Percentiles rank a stretch among this genome's conserved stretches.
Conservation (phyloP, 2,113 vertebrate species). For the Falcunculus frontatus region DNA sequence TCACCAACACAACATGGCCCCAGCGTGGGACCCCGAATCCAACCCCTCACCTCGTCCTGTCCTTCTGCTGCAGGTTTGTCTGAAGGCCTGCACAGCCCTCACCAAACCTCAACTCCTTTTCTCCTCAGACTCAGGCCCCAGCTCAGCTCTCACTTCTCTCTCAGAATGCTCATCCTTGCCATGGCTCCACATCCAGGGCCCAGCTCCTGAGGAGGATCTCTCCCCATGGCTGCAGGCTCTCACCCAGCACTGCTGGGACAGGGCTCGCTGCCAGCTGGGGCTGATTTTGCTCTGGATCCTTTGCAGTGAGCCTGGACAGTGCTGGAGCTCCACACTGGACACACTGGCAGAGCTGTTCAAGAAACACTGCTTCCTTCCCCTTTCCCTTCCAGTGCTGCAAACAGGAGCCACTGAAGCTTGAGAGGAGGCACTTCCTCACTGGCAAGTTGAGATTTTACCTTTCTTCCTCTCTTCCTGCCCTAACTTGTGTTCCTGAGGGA, state of each 20-base stretch:
- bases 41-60: background rate
- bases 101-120: rapidly evolving
- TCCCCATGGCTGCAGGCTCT: rapidly evolving
- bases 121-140: background rate
- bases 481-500: background rate
- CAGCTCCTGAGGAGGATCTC: background rate
- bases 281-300: background rate
- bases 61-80: background rate
- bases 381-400: background rate
- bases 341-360: background rate
- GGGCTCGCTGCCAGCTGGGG: background rate
- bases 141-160: background rate
- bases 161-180: background rate
- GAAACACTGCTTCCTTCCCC: background rate
- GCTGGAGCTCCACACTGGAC: background rate
- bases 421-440: background rate
- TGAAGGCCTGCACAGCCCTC: background rate
- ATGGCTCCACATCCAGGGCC: background rate
- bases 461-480: background rate
- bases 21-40: background rate
- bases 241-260: background rate
- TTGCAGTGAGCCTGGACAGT: background rate
- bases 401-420: background rate
- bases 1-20: background rate
- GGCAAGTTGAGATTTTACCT: background rate